A percentile compares a stretch with the other conserved stretches of the same genome.
phyloP scores from a whole-genome alignment of 2,888 invertebrate genomes.

The Eristalis intricaria region DNA sequence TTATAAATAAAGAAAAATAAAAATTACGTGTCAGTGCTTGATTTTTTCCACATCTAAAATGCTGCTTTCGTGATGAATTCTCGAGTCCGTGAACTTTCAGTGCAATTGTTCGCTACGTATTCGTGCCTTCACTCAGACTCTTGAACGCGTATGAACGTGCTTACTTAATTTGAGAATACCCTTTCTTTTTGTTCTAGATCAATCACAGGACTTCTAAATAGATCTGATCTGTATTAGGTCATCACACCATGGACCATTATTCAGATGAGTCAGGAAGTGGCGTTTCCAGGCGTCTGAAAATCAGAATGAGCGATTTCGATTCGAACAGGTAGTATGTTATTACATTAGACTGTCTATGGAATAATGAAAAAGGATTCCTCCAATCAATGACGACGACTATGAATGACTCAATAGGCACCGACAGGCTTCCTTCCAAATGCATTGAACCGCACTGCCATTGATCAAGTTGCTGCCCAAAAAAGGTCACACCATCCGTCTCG shows the following conservation, averaged over 20 bases:
- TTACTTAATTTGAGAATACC: background rate
- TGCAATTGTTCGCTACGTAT: too few species aligned
- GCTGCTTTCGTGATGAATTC: background rate
- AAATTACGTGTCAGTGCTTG: background rate
- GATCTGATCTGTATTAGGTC: background rate
- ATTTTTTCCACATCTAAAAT: background rate
- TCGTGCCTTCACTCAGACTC: background rate
- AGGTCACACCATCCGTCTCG: background rate
- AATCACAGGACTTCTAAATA: background rate
- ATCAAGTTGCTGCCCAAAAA: background rate
- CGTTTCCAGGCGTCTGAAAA: slow-evolving; percentile 42
- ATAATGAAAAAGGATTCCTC: background rate
- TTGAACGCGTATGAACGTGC: background rate
- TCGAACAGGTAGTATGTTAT: slow-evolving; percentile 42
- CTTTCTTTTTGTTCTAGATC: background rate
- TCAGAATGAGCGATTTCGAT: slow-evolving; percentile 46
- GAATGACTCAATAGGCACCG: background rate
- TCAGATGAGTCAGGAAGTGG: slow-evolving; percentile 39
- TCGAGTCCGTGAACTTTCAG: background rate
- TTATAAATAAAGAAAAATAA: slow-evolving; percentile 65
- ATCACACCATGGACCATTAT: background rate
- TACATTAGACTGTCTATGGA: too few species aligned
- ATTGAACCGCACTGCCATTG: background rate
- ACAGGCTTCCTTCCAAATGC: background rate
- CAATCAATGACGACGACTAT: background rate